Percentiles rank a stretch among this genome's conserved stretches.
Evolutionary conservation across 2,797 vertebrate species (phyloP).

Genomic region (Xenopus petersii): DNA sequence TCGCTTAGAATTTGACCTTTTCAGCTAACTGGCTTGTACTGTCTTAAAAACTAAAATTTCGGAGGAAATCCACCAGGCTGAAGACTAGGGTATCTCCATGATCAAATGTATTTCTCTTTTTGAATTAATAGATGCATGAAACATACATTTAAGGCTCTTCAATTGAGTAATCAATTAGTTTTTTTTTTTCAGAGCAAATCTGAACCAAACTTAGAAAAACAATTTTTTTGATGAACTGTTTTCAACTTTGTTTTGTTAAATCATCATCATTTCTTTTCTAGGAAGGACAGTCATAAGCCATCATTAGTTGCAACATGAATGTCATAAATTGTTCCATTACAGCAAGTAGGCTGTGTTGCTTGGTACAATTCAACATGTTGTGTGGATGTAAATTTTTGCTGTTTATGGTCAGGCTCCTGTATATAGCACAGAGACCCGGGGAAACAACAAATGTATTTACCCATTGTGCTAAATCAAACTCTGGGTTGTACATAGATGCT

Average conservation of each 20-base stretch:
- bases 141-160: too few species aligned
- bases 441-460: too few species aligned
- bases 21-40: too few species aligned
- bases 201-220: slow-evolving; percentile 67
- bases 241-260: slow-evolving; percentile 57
- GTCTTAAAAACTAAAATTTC: too few species aligned
- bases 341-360: slow-evolving; percentile 67
- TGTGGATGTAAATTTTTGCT: slow-evolving; percentile 59
- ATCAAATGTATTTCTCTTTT: too few species aligned
- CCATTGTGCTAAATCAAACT: too few species aligned
- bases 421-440: background rate
- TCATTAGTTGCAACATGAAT: slow-evolving; percentile 75
- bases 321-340: slow-evolving; percentile 72
- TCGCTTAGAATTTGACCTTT: too few species aligned
- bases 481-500: too few species aligned
- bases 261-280: slow-evolving; percentile 67
- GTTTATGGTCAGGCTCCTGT: slow-evolving; percentile 71
- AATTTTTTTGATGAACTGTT: slow-evolving; percentile 20
- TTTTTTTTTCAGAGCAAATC: slow-evolving; percentile 55
- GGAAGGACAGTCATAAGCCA: slow-evolving; percentile 71
- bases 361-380: slow-evolving; percentile 63
- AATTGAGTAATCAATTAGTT: too few species aligned
- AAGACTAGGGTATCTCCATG: too few species aligned
- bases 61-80: too few species aligned
- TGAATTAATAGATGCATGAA: too few species aligned